Evolutionary conservation across 2,113 vertebrate genomes (phyloP).

Genomic region (Ophthalmolycus amberensis): DNA sequence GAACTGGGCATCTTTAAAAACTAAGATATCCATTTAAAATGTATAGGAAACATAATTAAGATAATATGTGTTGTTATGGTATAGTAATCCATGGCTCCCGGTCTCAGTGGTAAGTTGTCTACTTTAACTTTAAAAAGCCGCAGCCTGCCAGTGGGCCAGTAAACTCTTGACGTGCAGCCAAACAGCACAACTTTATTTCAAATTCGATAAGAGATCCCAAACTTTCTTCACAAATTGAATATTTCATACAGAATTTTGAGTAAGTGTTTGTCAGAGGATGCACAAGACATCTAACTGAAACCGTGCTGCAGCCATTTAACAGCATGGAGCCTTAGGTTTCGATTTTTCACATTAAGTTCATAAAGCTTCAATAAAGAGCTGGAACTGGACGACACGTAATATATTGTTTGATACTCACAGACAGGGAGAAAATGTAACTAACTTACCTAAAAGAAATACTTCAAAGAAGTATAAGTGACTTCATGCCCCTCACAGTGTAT

Average conservation of each 20-base stretch:
- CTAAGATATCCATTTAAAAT: background rate
- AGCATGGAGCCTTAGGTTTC: background rate
- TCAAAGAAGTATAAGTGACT: background rate
- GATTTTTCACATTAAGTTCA: background rate
- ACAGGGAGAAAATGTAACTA: background rate
- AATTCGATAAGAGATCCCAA: background rate
- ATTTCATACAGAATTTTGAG: background rate
- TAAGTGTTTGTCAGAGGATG: background rate
- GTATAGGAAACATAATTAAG: background rate
- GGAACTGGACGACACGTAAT: background rate
- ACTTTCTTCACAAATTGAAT: background rate
- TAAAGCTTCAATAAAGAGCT: background rate
- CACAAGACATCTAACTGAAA: too few relatives aligned
- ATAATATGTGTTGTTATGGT: background rate
- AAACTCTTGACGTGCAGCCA: background rate
- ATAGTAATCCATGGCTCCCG: background rate
- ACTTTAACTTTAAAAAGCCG: background rate
- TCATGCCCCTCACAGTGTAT: background rate
- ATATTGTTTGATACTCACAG: background rate
- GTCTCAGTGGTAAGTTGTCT: background rate
- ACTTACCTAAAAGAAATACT: background rate
- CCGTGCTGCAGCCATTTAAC: background rate
- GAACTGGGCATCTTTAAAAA: background rate
- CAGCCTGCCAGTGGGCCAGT: slow-evolving; percentile 1
- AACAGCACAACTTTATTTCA: background rate